These are phyloP conservation scores for Cirrhinus mrigala DNA, from an alignment of 2,797 vertebrate genomes.

Conservation along the genomic window DNA sequence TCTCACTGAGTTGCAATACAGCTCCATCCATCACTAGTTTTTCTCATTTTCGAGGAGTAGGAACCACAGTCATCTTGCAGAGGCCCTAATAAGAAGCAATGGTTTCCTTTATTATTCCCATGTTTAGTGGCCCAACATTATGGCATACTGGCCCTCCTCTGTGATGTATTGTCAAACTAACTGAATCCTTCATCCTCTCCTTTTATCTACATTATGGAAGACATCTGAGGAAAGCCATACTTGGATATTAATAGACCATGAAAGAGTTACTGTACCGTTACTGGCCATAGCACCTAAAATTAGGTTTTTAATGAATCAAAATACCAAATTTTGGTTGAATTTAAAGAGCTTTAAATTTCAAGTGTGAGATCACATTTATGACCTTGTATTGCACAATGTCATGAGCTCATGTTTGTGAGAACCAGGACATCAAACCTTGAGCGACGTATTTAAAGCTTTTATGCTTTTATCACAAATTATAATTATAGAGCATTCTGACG, in stretches of 20 bases:
- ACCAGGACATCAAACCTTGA: background rate
- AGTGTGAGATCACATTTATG: background rate
- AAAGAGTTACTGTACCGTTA: background rate
- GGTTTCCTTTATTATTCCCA: conserved; percentile 57
- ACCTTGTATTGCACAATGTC: background rate
- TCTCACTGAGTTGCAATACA: conserved; percentile 53
- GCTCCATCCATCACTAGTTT: conserved; percentile 62
- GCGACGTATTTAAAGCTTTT: no score
- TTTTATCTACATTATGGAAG: conserved; percentile 55
- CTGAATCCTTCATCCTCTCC: conserved; percentile 45
- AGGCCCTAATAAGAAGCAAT: conserved; percentile 59
- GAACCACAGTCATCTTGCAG: conserved; percentile 53
- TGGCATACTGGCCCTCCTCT: conserved; percentile 38
- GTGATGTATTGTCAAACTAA: conserved; percentile 53
- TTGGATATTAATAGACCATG: conserved; percentile 46
- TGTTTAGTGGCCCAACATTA: conserved; percentile 59
- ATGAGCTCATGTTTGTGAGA: background rate
- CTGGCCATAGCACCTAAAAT: background rate
- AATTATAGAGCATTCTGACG: background rate
- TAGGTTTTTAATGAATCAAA: background rate
- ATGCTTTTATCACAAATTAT: background rate
- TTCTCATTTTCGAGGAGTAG: conserved; percentile 58
- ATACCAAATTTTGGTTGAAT: background rate
- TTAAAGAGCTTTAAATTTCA: no score
- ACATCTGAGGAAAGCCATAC: conserved; percentile 53